Base-by-base conservation (phyloP, 1,140 invertebrate genomes). In the Papilio xuthus region DNA sequence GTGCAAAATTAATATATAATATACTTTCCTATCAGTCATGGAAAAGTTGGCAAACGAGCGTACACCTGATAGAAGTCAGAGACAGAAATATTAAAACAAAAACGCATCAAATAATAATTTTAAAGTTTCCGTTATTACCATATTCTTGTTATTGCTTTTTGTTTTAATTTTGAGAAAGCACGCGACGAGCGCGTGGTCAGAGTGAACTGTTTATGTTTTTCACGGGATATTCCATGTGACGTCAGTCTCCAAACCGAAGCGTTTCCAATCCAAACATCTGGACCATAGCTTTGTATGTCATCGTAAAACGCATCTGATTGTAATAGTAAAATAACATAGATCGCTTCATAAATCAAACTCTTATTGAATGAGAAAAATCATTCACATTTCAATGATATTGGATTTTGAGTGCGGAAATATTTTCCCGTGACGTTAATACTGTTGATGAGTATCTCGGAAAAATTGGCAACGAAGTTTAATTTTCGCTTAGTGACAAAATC, bases 271-370 rank as follows among this genome's bases (percentile, higher is more conserved):
- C 56, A 76, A 76, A 76, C 74, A 76, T 63, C 53, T 76, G 32
- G 74, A 41, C 56, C 56, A 76, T 37, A 20, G 74, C 74, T 76
- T 76, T 63, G 72, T 56, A 75, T 76, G 74, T 76, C 74, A 44
- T 76, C 74, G 74, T 76, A 76, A 76, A 76, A 76, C 74, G 74
- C 74, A 76, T 76, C 74, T 76, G 74, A 76, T 76, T 76, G 56
- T 76, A 76, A 63, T 63, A 76, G 74, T 76, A 60, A 76, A 76
- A 63, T 63, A 76, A 76, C 74, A 73, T 7, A 20, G 4, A 23
- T 42, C 53, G 53, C 20, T 76, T 76, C 37, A 76, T 60, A 75
- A 75, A 75, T 75, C 50, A 42, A 42, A 10, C 7, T 67, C 23
- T 4, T 60, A 60, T 67, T 67, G 37, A 70, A 70, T 70, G 69